Base-by-base conservation (phyloP, 1,140 invertebrate genomes). In the Linepithema humile region DNA sequence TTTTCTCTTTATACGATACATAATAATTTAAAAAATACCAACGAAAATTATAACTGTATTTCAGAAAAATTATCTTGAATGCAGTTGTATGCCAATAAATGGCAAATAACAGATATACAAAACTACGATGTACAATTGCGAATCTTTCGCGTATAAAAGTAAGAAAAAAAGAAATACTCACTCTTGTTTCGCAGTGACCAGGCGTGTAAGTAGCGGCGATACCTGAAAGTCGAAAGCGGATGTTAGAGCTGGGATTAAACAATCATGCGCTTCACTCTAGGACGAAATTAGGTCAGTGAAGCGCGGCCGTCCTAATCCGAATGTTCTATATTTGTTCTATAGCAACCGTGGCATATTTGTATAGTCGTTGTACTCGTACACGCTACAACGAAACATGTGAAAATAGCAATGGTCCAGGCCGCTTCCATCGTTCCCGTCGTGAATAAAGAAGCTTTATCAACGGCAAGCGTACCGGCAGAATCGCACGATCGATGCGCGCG, bases 141-240 rank as follows among this genome's bases (percentile, higher is more conserved):
- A 29, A 5, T 2, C 23, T 5, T n/a, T 38, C 17, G 29, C 26
- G 40, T 17, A 17, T 69, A 55, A n/a, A n/a, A 38, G n/a, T 12
- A 26, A 67, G 45, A 78, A n/a, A 15, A n/a, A 40, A 40, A 38
- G 12, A 17, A 53, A 23, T 50, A 88, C 84, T 91, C 75, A 93
- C 92, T 90, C 91, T 89, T 88, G 88, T 77, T 75, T 91, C 87
- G 74, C 91, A 92, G 83, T 86, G 85, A 69, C 90, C 88, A 64
- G 91, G 90, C 83, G 89, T 86, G 67, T 92, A 90, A 59, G 85
- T 90, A 88, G 88, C 87, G 65, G 84, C 86, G 85, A 91, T 82
- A 90, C 92, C 92, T 93, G 87, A 32, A 92, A 91, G 57, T 85
- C 5, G 35, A 38, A 87, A 64, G 23, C 70, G 12, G n/a, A 57